Evolutionary conservation across 2,888 invertebrate species (phyloP).

Genomic region (Sinotaia quadrata): DNA sequence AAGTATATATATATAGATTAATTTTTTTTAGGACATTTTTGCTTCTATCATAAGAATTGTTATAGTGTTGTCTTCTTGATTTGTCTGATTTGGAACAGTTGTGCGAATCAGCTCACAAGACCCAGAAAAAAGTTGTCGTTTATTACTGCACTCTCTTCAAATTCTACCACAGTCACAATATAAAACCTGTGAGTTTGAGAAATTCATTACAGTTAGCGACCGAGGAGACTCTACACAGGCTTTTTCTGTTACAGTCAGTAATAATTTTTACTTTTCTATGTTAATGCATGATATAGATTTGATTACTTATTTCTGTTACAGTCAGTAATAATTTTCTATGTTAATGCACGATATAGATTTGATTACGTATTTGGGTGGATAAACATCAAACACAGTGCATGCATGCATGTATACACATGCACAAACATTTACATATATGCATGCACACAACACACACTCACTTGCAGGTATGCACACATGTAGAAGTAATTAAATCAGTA

Average conservation of each 20-base stretch:
- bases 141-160: slow-evolving; percentile 92
- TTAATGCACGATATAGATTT: too few relatives aligned
- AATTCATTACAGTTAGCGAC: slow-evolving; percentile 78
- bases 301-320: too few relatives aligned
- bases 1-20: background rate
- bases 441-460: too few relatives aligned
- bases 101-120: slow-evolving; percentile 72
- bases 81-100: slow-evolving; percentile 63
- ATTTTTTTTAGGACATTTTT: background rate
- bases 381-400: too few relatives aligned
- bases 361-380: too few relatives aligned
- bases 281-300: too few relatives aligned
- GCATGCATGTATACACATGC: too few relatives aligned
- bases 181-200: slow-evolving; percentile 84
- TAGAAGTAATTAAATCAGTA: too few relatives aligned
- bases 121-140: slow-evolving; percentile 79
- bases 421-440: too few relatives aligned
- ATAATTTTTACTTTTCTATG: background rate
- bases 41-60: background rate
- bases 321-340: too few relatives aligned
- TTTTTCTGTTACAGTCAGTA: slow-evolving; percentile 82
- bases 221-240: slow-evolving; percentile 81
- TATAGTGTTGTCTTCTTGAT: background rate
- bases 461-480: too few relatives aligned
- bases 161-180: slow-evolving; percentile 85